These are phyloP conservation scores for Pyrrhia umbra DNA, from an alignment of 2,888 invertebrate genomes.

Conservation along the genomic window DNA sequence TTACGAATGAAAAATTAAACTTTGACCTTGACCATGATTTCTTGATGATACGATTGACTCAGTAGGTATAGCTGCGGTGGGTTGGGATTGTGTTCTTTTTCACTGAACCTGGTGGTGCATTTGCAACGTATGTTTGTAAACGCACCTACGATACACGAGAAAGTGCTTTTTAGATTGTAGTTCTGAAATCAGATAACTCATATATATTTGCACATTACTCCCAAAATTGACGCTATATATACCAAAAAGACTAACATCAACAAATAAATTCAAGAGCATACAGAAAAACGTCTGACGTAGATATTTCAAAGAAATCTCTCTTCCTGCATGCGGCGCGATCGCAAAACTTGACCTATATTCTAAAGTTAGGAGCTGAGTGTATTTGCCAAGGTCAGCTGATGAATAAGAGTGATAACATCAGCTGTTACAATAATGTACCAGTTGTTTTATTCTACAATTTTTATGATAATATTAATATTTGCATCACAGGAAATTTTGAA, in stretches of 20 bases:
- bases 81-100: too few relatives aligned
- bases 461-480: conserved; percentile 25
- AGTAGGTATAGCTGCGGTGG: too few relatives aligned
- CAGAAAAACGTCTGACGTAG: conserved; percentile 15
- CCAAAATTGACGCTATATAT: conserved; percentile 20
- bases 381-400: conserved; percentile 53
- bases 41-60: too few relatives aligned
- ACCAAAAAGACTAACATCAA: conserved; percentile 8
- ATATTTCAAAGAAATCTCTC: conserved; percentile 11
- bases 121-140: too few relatives aligned
- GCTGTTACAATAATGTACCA: conserved; percentile 42
- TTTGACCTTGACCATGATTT: too few relatives aligned
- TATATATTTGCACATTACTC: background rate
- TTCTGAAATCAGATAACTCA: background rate
- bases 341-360: conserved; percentile 60
- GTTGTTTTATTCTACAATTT: conserved; percentile 27
- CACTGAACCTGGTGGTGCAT: too few relatives aligned
- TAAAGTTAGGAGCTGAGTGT: conserved; percentile 49
- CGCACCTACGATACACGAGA: too few relatives aligned
- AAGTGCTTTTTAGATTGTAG: too few relatives aligned
- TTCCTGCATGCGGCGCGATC: conserved; percentile 34
- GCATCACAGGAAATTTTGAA: conserved; percentile 5
- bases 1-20: too few relatives aligned
- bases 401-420: conserved; percentile 40
- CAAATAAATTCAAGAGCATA: conserved; percentile 6